Conservation (phyloP, 2,888 invertebrate genomes). For the Perizoma affinitatum region DNA sequence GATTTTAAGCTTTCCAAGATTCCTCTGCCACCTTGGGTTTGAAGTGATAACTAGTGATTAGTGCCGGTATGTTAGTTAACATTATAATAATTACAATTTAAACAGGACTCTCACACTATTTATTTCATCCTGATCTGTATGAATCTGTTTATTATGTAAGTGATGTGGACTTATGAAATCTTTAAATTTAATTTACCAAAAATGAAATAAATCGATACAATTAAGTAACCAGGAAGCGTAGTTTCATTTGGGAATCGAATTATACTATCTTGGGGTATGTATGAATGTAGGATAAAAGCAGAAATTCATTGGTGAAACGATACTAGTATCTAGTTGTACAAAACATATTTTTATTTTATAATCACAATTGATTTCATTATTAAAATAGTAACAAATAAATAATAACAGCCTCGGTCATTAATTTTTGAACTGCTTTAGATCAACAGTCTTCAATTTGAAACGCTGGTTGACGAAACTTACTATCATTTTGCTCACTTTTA, state of each 20-base stretch:
- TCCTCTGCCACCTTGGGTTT: conserved; percentile 80
- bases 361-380: conserved; percentile 45
- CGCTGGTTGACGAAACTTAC: too few species aligned
- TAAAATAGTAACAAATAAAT: conserved; percentile 28
- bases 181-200: conserved; percentile 82
- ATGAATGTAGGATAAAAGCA: too few species aligned
- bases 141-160: conserved; percentile 79
- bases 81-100: conserved; percentile 70
- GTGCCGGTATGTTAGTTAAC: conserved; percentile 73
- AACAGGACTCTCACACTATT: conserved; percentile 79
- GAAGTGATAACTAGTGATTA: conserved; percentile 82
- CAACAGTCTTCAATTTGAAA: too few species aligned
- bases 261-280: neutral
- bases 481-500: too few species aligned
- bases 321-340: conserved; percentile 17
- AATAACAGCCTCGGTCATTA: conserved; percentile 3
- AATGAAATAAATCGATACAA: conserved; percentile 79
- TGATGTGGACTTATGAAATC: conserved; percentile 78
- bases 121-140: conserved; percentile 83
- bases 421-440: too few species aligned
- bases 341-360: conserved; percentile 51
- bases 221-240: conserved; percentile 48
- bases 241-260: conserved; percentile 29
- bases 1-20: conserved; percentile 77
- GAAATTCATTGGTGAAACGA: too few species aligned